phyloP scores from a whole-genome alignment of 2,113 vertebrate species.

The Uria aalge region DNA sequence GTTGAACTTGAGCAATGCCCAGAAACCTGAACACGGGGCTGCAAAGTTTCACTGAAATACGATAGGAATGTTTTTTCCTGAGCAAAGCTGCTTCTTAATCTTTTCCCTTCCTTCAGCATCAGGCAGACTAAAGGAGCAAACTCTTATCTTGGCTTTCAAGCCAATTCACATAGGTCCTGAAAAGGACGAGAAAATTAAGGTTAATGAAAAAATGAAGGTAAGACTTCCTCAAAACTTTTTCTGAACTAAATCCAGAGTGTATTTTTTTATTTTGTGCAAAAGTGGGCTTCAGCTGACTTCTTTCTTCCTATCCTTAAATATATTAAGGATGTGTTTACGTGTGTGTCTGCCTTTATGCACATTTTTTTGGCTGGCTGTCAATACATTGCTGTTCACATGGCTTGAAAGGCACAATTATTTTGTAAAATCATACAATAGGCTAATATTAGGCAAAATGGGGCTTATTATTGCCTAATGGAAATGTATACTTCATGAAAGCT shows the following conservation, averaged over 20 bases:
- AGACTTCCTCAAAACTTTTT: background rate
- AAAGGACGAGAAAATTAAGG: background rate
- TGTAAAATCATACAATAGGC: background rate
- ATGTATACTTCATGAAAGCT: background rate
- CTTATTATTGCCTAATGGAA: background rate
- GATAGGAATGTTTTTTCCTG: background rate
- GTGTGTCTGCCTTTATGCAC: background rate
- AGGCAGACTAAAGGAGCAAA: background rate
- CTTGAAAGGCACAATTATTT: background rate
- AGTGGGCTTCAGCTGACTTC: background rate
- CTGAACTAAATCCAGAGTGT: background rate
- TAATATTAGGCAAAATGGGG: background rate
- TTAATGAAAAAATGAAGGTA: background rate
- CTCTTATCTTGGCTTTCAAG: background rate
- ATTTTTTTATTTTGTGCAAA: background rate
- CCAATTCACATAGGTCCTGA: background rate
- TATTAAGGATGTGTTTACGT: background rate
- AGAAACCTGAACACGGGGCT: background rate
- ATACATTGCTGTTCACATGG: background rate
- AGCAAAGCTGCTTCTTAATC: background rate
- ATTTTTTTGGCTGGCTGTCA: background rate
- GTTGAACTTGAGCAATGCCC: too few relatives aligned
- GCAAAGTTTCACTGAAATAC: background rate
- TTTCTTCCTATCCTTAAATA: background rate
- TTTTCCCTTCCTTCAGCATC: background rate